Evolutionary conservation across 2,113 vertebrate genomes (phyloP), one percentile per base, ranked within the genome.

Genomic region (Romanogobio albipinnatus): DNA sequence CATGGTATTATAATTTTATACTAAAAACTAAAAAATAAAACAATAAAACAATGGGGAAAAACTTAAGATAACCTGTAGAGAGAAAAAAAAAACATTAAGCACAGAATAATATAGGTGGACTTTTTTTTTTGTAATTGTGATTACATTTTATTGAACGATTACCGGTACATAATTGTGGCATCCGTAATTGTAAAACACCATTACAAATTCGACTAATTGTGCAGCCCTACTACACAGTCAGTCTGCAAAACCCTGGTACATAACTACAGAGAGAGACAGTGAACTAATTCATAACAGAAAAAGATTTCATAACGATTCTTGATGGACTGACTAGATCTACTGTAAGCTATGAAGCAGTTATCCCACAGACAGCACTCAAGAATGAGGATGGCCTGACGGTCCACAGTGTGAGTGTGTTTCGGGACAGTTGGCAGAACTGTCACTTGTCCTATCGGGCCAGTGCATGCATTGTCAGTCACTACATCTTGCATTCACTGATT

Each of bases 361-460:
- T 61, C 76, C 56, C 22, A 43, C 13, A 26, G 45, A 5, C 26
- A 22, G 45, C 45, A 26, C 13, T 51, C 47, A 75, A 17, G 11
- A 73, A 74, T 74, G 13, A 51, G 45, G n/a, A 75, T 4, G 45
- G 73, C 45, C 45, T 29, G n/a, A 75, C 24, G 71, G 39, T 74
- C 6, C n/a, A 6, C 36, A 75, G 43, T 49, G 71, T 3, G 71
- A 75, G 71, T 49, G 10, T 15, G n/a, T 74, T 74, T 75, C 13
- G 6, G 71, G 6, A 51, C 71, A 51, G 45, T 29, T 75, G 71
- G 71, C 71, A 51, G 71, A 75, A 15, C 22, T 47, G 45, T 75
- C 71, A 75, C 45, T 75, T 14, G 71, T 74, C 68, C 62, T n/a
- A 26, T 24, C 22, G 5, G 71, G 71, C 51, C 45, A 75, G 71